Evolutionary conservation across 1,140 invertebrate genomes (phyloP).

Genomic region (Bombus breviceps): DNA sequence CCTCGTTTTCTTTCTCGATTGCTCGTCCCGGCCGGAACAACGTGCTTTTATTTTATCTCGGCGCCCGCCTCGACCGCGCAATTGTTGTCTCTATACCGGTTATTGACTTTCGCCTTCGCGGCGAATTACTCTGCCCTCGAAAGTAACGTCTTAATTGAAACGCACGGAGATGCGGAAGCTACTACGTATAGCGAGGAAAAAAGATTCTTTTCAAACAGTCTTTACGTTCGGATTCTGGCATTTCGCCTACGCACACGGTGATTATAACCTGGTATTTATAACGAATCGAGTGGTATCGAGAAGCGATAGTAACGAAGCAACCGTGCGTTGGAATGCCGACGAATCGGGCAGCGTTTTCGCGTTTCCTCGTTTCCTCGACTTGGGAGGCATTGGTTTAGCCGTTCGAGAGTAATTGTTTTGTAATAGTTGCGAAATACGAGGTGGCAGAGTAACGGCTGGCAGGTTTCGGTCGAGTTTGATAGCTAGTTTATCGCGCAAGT

Average conservation of each 20-base stretch:
- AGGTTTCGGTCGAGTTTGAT: background rate
- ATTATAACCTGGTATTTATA: slow-evolving; percentile 35
- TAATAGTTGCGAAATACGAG: slow-evolving; percentile 38
- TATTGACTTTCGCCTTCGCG: slow-evolving; percentile 42
- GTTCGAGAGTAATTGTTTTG: slow-evolving; percentile 27
- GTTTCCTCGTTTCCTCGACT: slow-evolving; percentile 42
- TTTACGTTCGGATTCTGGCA: background rate
- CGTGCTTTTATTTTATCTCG: slow-evolving; percentile 12
- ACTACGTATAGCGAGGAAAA: too few relatives aligned
- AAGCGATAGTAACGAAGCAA: slow-evolving; percentile 50
- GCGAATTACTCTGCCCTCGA: slow-evolving; percentile 21
- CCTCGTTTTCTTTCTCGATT: background rate
- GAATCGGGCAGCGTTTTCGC: slow-evolving; percentile 48
- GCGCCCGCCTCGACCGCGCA: background rate
- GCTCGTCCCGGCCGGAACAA: background rate
- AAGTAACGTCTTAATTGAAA: slow-evolving; percentile 37
- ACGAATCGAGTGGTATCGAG: slow-evolving; percentile 52
- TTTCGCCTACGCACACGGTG: background rate
- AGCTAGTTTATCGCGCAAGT: slow-evolving; percentile 12
- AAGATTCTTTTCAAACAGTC: background rate
- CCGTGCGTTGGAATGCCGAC: slow-evolving; percentile 38
- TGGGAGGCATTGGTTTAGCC: slow-evolving; percentile 13
- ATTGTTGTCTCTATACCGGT: slow-evolving; percentile 44
- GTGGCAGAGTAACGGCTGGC: background rate
- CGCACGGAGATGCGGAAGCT: too few relatives aligned